Evolutionary conservation across 2,113 vertebrate genomes (phyloP), one percentile per base, ranked within the genome.

Genomic region (Trichechus manatus): DNA sequence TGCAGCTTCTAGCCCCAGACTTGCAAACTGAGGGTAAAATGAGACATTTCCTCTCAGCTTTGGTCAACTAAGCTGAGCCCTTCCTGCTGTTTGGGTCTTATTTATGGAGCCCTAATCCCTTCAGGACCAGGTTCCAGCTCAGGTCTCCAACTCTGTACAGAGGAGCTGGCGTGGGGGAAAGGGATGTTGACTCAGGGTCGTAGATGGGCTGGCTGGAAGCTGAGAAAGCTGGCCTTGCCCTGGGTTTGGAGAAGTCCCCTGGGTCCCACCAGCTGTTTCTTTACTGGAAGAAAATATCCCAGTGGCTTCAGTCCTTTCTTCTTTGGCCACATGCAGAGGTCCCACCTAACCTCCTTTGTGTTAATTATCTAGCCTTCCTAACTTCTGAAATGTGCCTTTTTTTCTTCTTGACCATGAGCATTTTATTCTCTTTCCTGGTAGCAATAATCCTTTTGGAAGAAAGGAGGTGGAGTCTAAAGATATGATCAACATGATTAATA

Each of bases 361-460:
- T 42, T 53, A 29, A 33, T 72, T 33, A 10, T 9, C 68, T 29
- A 2, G 10, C 31, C 53, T 82, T n/a, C 53, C 87, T 77, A 33
- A 64, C 50, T 88, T 84, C 59, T 84, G 61, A 36, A 81, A 31
- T 17, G 9, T 25, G 29, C 17, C 11, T 7, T 7, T 1, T 79
- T 94, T 77, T 44, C 53, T 96, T 75, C 66, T 81, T 70, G 50
- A 53, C 77, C 22, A 9, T 1, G 29, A 44, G 50, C 39, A 3
- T 80, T 27, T 50, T 59, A 93, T 87, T 78, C 14, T 44, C 66
- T 87, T 92, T 89, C 53, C 59, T 44, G 11, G 47, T 39, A 33
- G 66, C n/a, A 79, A 74, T 82, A 42, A 72, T 70, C 13, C 64
- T 90, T 96, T 80, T 72, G 39, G 66, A 91, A 91, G 83, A 93